Percentiles rank a stretch among this genome's conserved stretches.
phyloP scores from a whole-genome alignment of 2,888 invertebrate genomes.

The Gandaritis pyraliata region DNA sequence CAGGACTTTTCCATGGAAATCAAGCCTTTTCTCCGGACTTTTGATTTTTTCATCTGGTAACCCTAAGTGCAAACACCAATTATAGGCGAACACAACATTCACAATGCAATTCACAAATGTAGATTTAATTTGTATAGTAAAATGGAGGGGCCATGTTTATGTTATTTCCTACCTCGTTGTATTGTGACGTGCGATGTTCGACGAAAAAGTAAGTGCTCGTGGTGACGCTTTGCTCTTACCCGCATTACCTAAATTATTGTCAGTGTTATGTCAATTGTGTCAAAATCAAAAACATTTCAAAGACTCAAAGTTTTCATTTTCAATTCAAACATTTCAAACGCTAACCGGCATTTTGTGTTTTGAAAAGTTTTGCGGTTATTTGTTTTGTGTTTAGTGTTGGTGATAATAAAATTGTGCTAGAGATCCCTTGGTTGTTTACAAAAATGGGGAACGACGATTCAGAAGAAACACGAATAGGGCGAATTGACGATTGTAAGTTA shows the following conservation, averaged over 20 bases:
- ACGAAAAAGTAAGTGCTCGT: too few relatives aligned
- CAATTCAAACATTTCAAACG: conserved; percentile 27
- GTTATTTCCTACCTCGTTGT: too few relatives aligned
- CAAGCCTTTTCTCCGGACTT: too few relatives aligned
- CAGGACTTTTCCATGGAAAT: too few relatives aligned
- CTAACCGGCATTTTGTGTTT: conserved; percentile 6
- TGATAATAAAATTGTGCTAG: neutral
- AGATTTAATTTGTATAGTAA: too few relatives aligned
- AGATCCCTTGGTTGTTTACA: conserved; percentile 6
- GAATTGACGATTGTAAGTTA: conserved; percentile 75
- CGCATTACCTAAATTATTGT: neutral
- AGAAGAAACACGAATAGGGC: conserved; percentile 70
- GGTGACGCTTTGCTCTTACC: neutral
- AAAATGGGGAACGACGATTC: conserved; percentile 61
- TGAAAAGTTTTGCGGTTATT: neutral
- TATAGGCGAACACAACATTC: too few relatives aligned
- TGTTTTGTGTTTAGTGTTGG: neutral
- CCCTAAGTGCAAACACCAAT: too few relatives aligned
- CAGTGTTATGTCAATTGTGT: conserved; percentile 8
- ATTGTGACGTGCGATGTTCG: too few relatives aligned
- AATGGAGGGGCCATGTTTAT: too few relatives aligned
- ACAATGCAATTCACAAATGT: too few relatives aligned
- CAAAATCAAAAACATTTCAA: conserved; percentile 24
- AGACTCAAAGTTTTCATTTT: too few relatives aligned
- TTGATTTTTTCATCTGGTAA: too few relatives aligned